These are phyloP conservation scores for Distichodus sexfasciatus DNA, from an alignment of 2,797 vertebrate species.

Conservation along the genomic window DNA sequence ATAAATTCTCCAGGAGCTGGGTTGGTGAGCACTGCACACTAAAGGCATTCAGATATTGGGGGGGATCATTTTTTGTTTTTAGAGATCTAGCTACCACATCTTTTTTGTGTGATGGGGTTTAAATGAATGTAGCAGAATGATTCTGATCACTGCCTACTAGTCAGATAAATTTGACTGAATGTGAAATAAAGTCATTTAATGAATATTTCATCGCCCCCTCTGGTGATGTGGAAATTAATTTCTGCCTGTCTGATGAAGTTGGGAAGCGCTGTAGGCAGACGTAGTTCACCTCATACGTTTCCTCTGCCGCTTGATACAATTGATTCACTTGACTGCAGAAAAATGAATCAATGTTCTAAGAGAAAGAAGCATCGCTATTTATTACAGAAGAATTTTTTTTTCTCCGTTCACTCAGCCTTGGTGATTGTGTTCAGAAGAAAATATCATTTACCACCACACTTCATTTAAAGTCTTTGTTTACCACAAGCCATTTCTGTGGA, in stretches of 20 bases:
- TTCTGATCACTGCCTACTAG: background rate
- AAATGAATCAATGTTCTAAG: background rate
- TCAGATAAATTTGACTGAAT: background rate
- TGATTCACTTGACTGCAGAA: background rate
- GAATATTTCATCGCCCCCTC: background rate
- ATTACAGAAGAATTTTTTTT: too few relatives aligned
- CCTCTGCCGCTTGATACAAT: background rate
- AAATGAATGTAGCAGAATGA: constrained; percentile 1
- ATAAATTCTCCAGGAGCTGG: too few relatives aligned
- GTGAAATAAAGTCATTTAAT: constrained; percentile 7
- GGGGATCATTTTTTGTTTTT: background rate
- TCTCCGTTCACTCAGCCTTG: too few relatives aligned
- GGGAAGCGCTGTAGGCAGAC: background rate
- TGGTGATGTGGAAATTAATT: constrained; percentile 22
- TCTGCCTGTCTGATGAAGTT: background rate
- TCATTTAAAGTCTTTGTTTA: constrained; percentile 27
- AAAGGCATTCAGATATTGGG: background rate
- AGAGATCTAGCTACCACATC: background rate
- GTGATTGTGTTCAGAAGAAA: too few relatives aligned
- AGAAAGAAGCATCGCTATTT: background rate
- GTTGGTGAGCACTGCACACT: too few relatives aligned
- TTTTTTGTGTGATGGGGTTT: background rate
- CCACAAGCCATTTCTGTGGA: too few relatives aligned
- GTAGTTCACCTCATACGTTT: background rate
- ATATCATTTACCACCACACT: too few relatives aligned